These are phyloP conservation scores for Intellagama lesueurii DNA, from an alignment of 2,797 vertebrate genomes.

Conservation along the genomic window DNA sequence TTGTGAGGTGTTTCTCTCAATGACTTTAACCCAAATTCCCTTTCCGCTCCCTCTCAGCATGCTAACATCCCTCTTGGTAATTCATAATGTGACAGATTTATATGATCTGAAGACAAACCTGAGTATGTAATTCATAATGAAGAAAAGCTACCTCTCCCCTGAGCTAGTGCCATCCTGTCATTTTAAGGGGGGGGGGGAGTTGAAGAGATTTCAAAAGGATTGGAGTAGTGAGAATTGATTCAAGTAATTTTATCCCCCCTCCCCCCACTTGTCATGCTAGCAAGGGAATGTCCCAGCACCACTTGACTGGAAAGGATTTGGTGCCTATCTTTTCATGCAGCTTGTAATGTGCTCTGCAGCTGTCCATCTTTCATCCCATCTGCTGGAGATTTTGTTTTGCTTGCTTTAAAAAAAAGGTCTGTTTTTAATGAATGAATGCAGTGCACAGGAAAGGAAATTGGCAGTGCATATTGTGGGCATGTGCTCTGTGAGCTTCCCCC, in stretches of 20 bases:
- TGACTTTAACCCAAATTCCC: background rate
- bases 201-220: slow-evolving; percentile 16
- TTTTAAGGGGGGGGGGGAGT: background rate
- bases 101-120: no score
- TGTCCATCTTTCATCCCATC: slow-evolving; percentile 63
- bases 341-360: slow-evolving; percentile 62
- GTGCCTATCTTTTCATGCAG: slow-evolving; percentile 22
- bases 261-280: background rate
- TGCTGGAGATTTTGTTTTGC: slow-evolving; percentile 59
- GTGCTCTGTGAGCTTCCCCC: background rate
- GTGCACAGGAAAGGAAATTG: slow-evolving; percentile 14
- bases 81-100: background rate
- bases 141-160: no score
- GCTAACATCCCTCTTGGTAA: accelerated
- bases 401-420: slow-evolving; percentile 41
- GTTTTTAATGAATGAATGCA: slow-evolving; percentile 54
- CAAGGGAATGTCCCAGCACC: background rate
- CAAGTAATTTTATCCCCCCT: slow-evolving; percentile 46
- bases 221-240: slow-evolving; percentile 46
- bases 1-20: slow-evolving; percentile 34
- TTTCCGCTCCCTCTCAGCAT: background rate
- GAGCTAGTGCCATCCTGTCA: background rate
- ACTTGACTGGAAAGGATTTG: slow-evolving; percentile 44
- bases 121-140: accelerated
- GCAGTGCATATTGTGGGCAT: slow-evolving; percentile 8